phyloP scores from a whole-genome alignment of 1,140 invertebrate species.

The Cylas formicarius region DNA sequence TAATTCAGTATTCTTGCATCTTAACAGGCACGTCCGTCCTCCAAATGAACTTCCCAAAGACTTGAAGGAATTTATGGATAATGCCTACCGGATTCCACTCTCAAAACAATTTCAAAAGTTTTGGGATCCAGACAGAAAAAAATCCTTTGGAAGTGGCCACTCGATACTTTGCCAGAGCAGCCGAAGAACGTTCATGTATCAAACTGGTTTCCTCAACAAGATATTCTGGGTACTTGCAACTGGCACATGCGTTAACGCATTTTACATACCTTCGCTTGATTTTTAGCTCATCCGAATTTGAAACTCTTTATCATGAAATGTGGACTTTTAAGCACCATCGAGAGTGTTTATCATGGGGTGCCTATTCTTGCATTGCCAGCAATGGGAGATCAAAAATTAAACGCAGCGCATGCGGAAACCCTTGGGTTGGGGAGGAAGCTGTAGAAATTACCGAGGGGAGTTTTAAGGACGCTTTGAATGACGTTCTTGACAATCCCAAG shows the following conservation, averaged over 20 bases:
- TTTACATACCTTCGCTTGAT: too few species aligned
- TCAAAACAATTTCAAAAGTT: too few species aligned
- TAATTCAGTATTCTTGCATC: conserved; percentile 5
- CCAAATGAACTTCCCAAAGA: conserved; percentile 43
- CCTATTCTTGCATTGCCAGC: conserved; percentile 65
- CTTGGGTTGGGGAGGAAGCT: conserved; percentile 38
- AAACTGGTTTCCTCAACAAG: too few species aligned
- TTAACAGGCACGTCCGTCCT: conserved; percentile 46
- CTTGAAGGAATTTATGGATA: conserved; percentile 43
- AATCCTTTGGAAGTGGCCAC: too few species aligned
- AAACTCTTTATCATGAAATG: conserved; percentile 66
- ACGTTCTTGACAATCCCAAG: conserved; percentile 17
- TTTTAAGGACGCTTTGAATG: conserved; percentile 12
- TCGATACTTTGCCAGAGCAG: too few species aligned
- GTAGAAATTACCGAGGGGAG: conserved; percentile 29
- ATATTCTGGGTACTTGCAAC: too few species aligned
- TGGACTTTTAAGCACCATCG: conserved; percentile 60
- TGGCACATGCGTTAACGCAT: too few species aligned
- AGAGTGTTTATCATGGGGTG: conserved; percentile 62
- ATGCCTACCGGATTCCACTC: conserved; percentile 44
- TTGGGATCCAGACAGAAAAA: conserved; percentile 47
- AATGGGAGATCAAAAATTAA: conserved; percentile 55
- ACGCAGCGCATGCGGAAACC: conserved; percentile 37
- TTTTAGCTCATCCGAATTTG: conserved; percentile 58
- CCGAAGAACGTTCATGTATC: too few species aligned